These are phyloP conservation scores for Andrena marginata DNA, from an alignment of 2,888 invertebrate species.

Conservation along the genomic window DNA sequence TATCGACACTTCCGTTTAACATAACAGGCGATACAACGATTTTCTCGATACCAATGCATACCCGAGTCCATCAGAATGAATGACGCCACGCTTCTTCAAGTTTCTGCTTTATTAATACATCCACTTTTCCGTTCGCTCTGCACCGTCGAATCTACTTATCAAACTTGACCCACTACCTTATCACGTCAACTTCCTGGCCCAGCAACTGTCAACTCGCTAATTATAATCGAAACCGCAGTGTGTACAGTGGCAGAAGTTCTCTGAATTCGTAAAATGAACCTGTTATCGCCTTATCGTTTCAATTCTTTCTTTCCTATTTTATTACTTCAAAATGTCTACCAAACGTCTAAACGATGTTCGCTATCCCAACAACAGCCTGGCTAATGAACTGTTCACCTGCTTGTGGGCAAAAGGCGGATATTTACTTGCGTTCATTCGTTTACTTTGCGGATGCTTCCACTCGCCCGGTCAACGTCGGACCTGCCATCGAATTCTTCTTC, in stretches of 20 bases:
- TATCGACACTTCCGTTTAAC: too few relatives aligned
- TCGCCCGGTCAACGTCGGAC: neutral
- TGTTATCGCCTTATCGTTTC: neutral
- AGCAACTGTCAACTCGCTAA: neutral
- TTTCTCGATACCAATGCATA: neutral
- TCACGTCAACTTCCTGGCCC: neutral
- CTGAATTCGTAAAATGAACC: neutral
- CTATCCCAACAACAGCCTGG: too few relatives aligned
- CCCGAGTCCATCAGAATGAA: neutral
- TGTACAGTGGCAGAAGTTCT: neutral
- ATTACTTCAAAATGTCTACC: too few relatives aligned
- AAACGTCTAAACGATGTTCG: too few relatives aligned
- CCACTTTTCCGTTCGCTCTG: neutral
- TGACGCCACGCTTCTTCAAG: neutral
- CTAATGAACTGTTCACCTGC: too few relatives aligned
- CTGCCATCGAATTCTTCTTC: neutral
- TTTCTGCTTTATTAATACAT: neutral
- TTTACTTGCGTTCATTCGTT: neutral
- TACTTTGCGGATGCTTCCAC: neutral
- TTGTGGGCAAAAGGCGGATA: too few relatives aligned
- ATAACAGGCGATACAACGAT: too few relatives aligned
- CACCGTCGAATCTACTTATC: neutral
- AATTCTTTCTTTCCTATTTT: too few relatives aligned
- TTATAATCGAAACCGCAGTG: neutral
- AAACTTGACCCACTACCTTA: slow-evolving; percentile 3